Base-by-base conservation (phyloP, 1,140 invertebrate species). In the Ridgeia piscesae region DNA sequence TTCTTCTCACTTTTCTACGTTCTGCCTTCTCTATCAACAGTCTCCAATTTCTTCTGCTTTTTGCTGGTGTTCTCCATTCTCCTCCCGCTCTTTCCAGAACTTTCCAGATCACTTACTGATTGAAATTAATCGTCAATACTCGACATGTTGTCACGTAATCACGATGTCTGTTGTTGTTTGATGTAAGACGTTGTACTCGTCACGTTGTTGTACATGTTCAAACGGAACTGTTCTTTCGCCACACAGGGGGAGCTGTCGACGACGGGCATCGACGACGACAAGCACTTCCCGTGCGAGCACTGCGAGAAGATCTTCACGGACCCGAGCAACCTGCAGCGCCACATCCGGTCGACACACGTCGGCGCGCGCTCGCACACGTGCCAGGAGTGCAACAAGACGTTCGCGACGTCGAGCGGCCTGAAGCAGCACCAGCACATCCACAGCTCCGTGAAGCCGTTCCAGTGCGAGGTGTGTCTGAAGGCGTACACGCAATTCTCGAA, bases 401-500 rank as follows among this genome's bases (percentile, higher is more conserved):
- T 99, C 96, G 98, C 98, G 17, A 99, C 99, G 34, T 98, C 98
- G 91, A 99, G 98, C 89, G 99, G 99, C 14, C 97, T 99, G 34
- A 93, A 93, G 88, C 99, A 99, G 96, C 99, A 99, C 96, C 99
- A 98, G 35, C 99, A 99, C 96, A 99, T 99, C 93, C 99, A 99
- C 96, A 99, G 98, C 94, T 99, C 98, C 94, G 97, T 99, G 90
- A 99, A 99, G 96, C 99, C 99, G 2, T 99, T 99, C 96, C 98
- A 98, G 96, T 97, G 96, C 94, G 96, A 96, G 94, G 95, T 96
- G 42, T 96, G 96, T 95, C 97, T 97, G 92, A 98, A 98, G 97
- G 97, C 99, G 1, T 99, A 99, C 96, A 99, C 99, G 0, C 99
- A 99, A 96, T 99, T 99, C 96, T 99, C 99, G 27, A 99, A 99